Evolutionary conservation across 2,113 vertebrate species (phyloP), one percentile per base, ranked within the genome.

Genomic region (Todiramphus chloris): DNA sequence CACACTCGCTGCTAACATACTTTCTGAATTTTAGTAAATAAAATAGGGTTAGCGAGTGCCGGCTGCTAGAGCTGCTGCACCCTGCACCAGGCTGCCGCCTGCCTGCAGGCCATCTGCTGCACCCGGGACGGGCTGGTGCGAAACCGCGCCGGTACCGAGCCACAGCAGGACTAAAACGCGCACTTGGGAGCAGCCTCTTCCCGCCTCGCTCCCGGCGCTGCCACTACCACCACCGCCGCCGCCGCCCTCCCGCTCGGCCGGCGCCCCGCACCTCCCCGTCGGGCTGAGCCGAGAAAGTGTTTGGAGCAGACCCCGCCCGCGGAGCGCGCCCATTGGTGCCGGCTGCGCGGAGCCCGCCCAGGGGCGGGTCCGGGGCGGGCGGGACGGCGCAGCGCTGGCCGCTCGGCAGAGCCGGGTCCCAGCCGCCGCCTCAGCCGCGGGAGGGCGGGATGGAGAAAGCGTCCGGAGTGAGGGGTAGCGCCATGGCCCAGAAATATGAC

Each of bases 221-320:
- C 5, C 31, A 20, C n/a, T 20, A 4, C 50, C 2, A 9, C n/a
- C 25, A 20, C n/a, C 25, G 5, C 50, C 2, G 11, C n/a, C 25
- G 5, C 50, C 2, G 11, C 19, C 39, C 27, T 5, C 33, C 9
- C 1, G 7, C 44, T 8, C 16, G 58, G 10, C 8, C 7, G 16
- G 2, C 2, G 3, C 3, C 24, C 3, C 56, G 5, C 48, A 6
- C 21, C 7, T 62, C 23, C 35, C 33, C 70, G 28, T 69, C 85
- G 50, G 12, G 33, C 37, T 30, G 23, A 13, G 0, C 9, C 0
- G 21, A 17, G 18, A 88, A 82, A 24, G 82, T 5, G 53, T n/a
- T 0, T 20, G 13, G 0, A 0, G 0, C 0, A 5, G 12, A 2
- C 10, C 33, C 10, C 85, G 10, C 68, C 88, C 13, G 1, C 0